Base-by-base conservation (phyloP, 1,140 invertebrate genomes). In the Pomacea maculata region DNA sequence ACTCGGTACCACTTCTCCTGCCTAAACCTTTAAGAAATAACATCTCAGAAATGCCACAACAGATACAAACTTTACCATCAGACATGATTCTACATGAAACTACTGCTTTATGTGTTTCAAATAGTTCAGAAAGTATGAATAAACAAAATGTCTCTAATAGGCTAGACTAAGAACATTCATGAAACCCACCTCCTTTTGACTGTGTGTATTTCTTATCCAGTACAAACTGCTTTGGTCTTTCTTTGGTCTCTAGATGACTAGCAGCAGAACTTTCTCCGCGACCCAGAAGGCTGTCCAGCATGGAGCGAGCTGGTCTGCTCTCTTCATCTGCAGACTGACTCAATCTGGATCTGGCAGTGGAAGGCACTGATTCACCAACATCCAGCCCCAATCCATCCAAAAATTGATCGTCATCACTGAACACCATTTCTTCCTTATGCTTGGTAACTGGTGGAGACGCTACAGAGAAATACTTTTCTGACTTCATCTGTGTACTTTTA, bases 171-270 rank as follows among this genome's bases (percentile, higher is more conserved):
- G 25, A 6, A 45, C 34, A 45, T 45, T 4, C 6, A 45, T 6
- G 34, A 45, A 45, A 45, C 34, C 34, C 71, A 84, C 83, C 75
- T 54, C 65, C 85, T 70, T 82, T 61, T 12, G 79, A 63, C 71
- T 85, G 78, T 45, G 85, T 84, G 83, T 87, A 88, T 75, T 87
- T 88, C n/a, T 81, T 86, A 68, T 88, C 87, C 54, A 88, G 81
- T 15, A 87, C 82, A 87, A 88, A 88, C 70, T 85, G 81, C 70
- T 83, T 82, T 52, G 83, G 83, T 57, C 83, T 80, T 75, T 86
- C 84, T 25, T 82, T 68, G 25, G 78, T 82, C 34, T 88, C 85
- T 64, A 88, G 70, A 25, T 86, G 83, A 72, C 84, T 83, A 19
- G 79, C 67, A 9, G 85, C 86, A n/a, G 67, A 72, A 19, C 70